Conservation (phyloP, 2,888 invertebrate species). For the Smittia aterrima region DNA sequence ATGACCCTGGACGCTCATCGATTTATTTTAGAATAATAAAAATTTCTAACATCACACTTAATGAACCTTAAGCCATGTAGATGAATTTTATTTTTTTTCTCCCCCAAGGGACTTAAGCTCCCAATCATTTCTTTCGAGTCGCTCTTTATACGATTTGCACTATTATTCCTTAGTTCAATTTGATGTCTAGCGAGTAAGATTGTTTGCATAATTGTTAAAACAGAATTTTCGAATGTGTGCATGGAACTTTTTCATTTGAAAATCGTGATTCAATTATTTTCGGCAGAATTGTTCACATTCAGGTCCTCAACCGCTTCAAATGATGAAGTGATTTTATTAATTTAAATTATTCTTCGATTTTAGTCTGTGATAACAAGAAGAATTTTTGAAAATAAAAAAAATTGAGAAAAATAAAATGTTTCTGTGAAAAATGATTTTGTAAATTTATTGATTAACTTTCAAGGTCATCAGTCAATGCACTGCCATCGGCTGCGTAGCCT, state of each 20-base stretch:
- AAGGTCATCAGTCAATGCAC: no score
- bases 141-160: neutral
- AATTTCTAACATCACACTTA: no score
- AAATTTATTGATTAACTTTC: no score
- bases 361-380: slow-evolving; percentile 15
- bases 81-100: neutral
- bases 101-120: no score
- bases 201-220: no score
- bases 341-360: neutral
- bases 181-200: neutral
- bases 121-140: neutral
- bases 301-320: neutral
- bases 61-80: neutral
- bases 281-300: neutral
- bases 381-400: slow-evolving; percentile 20
- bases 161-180: neutral
- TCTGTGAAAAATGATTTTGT: no score
- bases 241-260: neutral
- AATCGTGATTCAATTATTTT: slow-evolving; percentile 8
- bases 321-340: neutral
- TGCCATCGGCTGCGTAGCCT: slow-evolving; percentile 58
- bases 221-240: neutral
- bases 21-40: no score
- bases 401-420: neutral
- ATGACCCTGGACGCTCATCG: no score